Conservation (phyloP, 2,113 vertebrate genomes). For the Microtus montanus region DNA sequence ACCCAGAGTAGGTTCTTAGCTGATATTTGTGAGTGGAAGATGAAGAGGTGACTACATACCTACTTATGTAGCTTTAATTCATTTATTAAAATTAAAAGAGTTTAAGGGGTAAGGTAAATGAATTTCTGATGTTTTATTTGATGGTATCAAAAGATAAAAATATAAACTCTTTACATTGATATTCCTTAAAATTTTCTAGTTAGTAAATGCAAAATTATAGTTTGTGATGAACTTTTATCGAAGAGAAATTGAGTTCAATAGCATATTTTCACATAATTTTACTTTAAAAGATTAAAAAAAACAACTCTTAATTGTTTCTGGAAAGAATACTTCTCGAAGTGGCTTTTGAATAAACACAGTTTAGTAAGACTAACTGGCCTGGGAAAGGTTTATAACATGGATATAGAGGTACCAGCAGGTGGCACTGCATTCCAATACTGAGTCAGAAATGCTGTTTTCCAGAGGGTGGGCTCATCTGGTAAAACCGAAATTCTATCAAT, state of each 20-base stretch:
- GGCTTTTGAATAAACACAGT: background rate
- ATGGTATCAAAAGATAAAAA: slow-evolving; percentile 29
- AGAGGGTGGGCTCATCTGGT: background rate
- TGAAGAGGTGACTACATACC: background rate
- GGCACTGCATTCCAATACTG: slow-evolving; percentile 68
- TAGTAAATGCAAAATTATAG: background rate
- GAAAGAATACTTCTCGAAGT: background rate
- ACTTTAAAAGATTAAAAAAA: background rate
- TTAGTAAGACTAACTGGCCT: background rate
- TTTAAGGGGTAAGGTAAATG: background rate
- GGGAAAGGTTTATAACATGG: background rate
- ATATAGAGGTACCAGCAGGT: slow-evolving; percentile 67
- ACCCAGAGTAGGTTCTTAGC: background rate
- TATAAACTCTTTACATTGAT: background rate
- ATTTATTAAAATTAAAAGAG: background rate
- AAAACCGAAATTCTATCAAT: slow-evolving; percentile 3
- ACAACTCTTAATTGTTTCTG: background rate
- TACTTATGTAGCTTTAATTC: background rate
- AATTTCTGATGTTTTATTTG: slow-evolving; percentile 29
- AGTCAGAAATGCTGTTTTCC: slow-evolving; percentile 22
- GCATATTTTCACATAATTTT: slow-evolving; percentile 9
- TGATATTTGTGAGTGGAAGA: slow-evolving; percentile 26
- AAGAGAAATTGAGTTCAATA: background rate
- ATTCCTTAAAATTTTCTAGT: background rate
- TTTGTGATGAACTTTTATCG: background rate